Conservation (phyloP, 2,113 vertebrate species). For the Verasper variegatus region DNA sequence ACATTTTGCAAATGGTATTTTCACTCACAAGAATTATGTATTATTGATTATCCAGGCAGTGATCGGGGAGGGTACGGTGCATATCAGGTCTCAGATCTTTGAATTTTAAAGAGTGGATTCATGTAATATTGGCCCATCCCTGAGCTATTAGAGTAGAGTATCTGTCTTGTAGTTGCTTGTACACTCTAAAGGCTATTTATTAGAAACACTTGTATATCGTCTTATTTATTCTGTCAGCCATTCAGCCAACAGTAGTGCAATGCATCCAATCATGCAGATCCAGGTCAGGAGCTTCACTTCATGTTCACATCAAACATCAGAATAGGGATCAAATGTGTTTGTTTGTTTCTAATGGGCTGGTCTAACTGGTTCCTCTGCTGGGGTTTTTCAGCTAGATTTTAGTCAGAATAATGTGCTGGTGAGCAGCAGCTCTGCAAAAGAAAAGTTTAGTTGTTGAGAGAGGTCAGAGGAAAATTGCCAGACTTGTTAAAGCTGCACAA, state of each 20-base stretch:
- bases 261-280: neutral
- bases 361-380: no score
- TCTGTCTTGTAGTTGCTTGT: neutral
- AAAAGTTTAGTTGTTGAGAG: neutral
- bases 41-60: constrained; percentile 44
- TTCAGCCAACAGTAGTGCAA: neutral
- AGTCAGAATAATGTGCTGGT: neutral
- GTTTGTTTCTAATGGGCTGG: no score
- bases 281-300: neutral
- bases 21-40: constrained; percentile 9
- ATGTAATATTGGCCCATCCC: neutral
- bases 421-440: neutral
- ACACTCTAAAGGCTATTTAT: neutral
- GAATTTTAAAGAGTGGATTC: neutral
- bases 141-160: neutral
- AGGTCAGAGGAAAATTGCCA: neutral
- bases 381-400: neutral
- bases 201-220: neutral
- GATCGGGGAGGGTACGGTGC: neutral
- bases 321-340: neutral
- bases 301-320: neutral
- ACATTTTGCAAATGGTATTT: no score
- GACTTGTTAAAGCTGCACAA: neutral
- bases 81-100: neutral
- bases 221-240: neutral